Base-by-base conservation (phyloP, 2,888 invertebrate species). In the Sarcophaga variegata region DNA sequence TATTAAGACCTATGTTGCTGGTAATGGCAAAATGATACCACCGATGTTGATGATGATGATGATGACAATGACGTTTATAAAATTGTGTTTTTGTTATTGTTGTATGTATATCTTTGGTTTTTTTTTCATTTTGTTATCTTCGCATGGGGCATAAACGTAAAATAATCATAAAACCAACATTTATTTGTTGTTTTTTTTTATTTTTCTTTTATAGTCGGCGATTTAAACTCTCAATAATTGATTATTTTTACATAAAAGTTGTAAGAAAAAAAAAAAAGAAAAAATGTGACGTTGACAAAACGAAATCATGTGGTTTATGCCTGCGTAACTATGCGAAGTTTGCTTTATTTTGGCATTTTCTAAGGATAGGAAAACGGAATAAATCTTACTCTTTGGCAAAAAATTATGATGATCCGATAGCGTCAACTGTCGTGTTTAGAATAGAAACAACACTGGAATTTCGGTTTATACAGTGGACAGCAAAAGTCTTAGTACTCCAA, bases 191-290 rank as follows among this genome's bases (percentile, higher is more conserved):
- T 6, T 8, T 37, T 54, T 54, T 54, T 62, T 62, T 22, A 1
- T 49, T 22, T 2, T 10, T 10, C 37, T 37, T 37, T 80, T n/a
- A 54, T 54, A 60, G 66, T 72, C 64, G 66, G 59, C 72, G 66
- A 59, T 80, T 80, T 59, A 78, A 27, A 62, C 22, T 80, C 27
- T 27, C 54, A 71, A 64, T 59, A 79, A 79, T 79, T 79, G 79
- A 79, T 78, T 49, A 20, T 70, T 79, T 66, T 79, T 71, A 37
- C 71, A 79, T 64, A 59, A 71, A 71, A 64, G 37, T 62, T 45
- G 45, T 49, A 49, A 63, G n/a, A 70, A n/a, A 54, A 67, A 3
- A 12, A 12, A 47, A 45, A 1, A n/a, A 2, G 45, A 67, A 49
- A 54, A 54, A 54, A 12, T 14, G 17, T 54, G 2, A 54, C 4